Evolutionary conservation across 2,888 invertebrate genomes (phyloP), one percentile per base, ranked within the genome.

Genomic region (Hirtodrosophila confusa): DNA sequence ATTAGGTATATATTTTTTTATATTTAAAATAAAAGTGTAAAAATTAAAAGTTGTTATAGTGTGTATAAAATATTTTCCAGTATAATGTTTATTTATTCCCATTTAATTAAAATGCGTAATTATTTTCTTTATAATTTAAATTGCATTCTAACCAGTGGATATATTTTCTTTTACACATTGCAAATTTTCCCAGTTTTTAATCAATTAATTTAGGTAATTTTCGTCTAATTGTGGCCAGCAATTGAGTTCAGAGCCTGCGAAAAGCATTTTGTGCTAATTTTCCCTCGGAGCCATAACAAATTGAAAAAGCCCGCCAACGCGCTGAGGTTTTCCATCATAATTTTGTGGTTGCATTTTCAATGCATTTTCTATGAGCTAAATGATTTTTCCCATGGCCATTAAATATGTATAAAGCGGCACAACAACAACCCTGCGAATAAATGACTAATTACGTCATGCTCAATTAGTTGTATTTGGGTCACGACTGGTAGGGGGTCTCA

Each of bases 401-500:
- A 40, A 57, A 57, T 65, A 27, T 4, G 27, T 31, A 29, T 54
- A 41, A 58, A 44, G 47, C 53, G 51, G 55, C 67, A 62, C 53
- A 67, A 31, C 31, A 57, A 50, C 60, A 40, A 62, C 58, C 69
- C 71, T 40, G 63, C 40, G 49, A 71, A 79, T 78, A 70, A 73
- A 62, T 72, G 80, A 75, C 88, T 84, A 86, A 84, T 84, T 88
- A 88, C 86, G 84, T 86, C 84, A 84, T 57, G 88, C 70, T 64
- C 88, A 84, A 88, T 84, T 84, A 86, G 84, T 68, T 63, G 65
- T 72, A 79, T 86, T 83, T 82, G 72, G 83, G 88, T 86, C 87
- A 75, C 11, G 5, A 12, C n/a, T 9, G 27, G 1, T 8, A 35
- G 49, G 57, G 76, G 40, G 66, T 64, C 50, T 17, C 55, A 12